Evolutionary conservation across 2,113 vertebrate species (phyloP).

Genomic region (Ranitomeya imitator): DNA sequence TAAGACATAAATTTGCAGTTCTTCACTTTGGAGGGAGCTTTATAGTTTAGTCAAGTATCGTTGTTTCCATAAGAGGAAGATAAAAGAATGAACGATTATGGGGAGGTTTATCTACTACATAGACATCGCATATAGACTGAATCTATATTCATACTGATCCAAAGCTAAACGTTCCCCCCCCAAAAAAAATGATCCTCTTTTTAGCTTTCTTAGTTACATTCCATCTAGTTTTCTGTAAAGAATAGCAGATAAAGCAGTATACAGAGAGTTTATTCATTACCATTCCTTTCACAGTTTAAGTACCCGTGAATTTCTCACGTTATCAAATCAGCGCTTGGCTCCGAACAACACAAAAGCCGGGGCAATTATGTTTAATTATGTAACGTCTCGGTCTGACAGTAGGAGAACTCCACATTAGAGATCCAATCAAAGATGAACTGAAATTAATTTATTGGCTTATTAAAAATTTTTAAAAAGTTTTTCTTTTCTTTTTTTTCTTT

Average conservation of each 20-base stretch:
- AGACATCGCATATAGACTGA: neutral
- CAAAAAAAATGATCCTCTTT: neutral
- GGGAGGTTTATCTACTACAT: conserved; percentile 22
- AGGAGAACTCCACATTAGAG: neutral
- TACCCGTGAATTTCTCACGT: conserved; percentile 1
- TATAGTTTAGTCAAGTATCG: conserved; percentile 47
- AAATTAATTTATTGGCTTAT: neutral
- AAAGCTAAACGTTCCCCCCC: neutral
- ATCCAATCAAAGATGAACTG: neutral
- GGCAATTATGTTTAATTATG: neutral
- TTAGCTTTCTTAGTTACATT: neutral
- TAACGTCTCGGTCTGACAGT: neutral
- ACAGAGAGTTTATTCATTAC: conserved; percentile 28
- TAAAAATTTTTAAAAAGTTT: neutral
- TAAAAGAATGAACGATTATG: conserved; percentile 45
- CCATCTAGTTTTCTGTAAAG: conserved; percentile 14
- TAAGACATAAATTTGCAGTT: neutral
- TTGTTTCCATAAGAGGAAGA: conserved; percentile 47
- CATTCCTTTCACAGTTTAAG: conserved; percentile 32
- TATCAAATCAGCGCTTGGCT: conserved; percentile 9
- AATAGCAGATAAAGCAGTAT: neutral
- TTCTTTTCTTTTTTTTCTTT: neutral
- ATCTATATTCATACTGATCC: neutral
- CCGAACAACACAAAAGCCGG: neutral
- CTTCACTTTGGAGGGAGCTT: conserved; percentile 6